These are phyloP conservation scores for Stegophylla sp. DNA, from an alignment of 2,888 invertebrate species.

Conservation along the genomic window DNA sequence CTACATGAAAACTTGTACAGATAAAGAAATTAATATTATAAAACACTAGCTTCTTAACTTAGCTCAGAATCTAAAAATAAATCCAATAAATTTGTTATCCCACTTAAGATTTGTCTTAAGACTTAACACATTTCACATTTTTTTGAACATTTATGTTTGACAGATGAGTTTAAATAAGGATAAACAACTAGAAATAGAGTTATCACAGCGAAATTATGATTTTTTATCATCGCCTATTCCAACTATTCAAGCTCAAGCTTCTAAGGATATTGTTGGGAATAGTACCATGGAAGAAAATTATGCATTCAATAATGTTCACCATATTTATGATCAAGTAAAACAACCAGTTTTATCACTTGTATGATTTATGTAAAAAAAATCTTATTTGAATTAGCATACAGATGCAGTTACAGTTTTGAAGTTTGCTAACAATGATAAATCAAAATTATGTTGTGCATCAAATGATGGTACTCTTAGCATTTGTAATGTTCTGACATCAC, in stretches of 20 bases:
- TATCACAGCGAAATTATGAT: slow-evolving; percentile 9
- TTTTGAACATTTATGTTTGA: background rate
- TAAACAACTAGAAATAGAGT: slow-evolving; percentile 48
- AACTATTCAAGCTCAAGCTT: slow-evolving; percentile 70
- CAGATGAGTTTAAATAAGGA: slow-evolving; percentile 57
- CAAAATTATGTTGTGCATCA: slow-evolving; percentile 80
- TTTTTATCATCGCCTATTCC: slow-evolving; percentile 65
- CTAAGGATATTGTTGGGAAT: slow-evolving; percentile 71
- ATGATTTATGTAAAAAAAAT: slow-evolving; percentile 44
- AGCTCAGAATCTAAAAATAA: too few species aligned
- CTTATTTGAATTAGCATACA: slow-evolving; percentile 55
- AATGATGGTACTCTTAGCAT: slow-evolving; percentile 81
- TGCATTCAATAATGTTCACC: slow-evolving; percentile 85
- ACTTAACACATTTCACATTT: background rate
- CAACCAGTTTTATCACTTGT: background rate
- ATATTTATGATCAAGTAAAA: slow-evolving; percentile 83
- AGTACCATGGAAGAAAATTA: slow-evolving; percentile 80
- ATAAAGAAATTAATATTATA: too few species aligned
- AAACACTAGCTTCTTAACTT: too few species aligned
- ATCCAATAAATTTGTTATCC: too few species aligned
- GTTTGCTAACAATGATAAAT: slow-evolving; percentile 84
- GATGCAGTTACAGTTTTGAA: slow-evolving; percentile 79
- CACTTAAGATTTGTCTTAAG: background rate
- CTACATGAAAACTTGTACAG: too few species aligned
- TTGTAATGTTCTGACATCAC: slow-evolving; percentile 76